Evolutionary conservation across 2,797 vertebrate species (phyloP).

Genomic region (Megaceryle alcyon): DNA sequence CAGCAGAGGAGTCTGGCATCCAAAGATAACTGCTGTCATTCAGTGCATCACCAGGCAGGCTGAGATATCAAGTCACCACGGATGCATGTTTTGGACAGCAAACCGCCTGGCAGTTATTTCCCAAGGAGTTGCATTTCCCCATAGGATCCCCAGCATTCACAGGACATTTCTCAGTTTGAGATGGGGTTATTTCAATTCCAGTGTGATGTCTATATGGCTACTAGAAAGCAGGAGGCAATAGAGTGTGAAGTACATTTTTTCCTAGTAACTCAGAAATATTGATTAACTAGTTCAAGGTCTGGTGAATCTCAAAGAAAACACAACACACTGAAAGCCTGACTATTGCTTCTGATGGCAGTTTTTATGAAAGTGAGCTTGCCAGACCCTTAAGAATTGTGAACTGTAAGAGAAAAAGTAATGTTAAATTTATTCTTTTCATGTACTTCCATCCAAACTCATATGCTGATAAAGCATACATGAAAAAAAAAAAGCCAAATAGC

Average conservation of each 20-base stretch:
- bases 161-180: background rate
- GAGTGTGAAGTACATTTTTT: background rate
- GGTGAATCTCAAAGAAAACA: background rate
- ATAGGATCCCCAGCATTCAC: background rate
- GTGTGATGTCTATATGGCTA: background rate
- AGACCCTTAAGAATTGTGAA: background rate
- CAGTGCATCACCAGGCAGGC: background rate
- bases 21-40: background rate
- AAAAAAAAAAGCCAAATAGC: background rate
- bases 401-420: background rate
- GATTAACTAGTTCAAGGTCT: background rate
- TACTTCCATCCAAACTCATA: background rate
- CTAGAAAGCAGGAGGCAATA: background rate
- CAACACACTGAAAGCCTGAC: background rate
- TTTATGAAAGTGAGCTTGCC: background rate
- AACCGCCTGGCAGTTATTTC: background rate
- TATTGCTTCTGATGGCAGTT: background rate
- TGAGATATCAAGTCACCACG: background rate
- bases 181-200: background rate
- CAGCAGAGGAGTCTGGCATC: background rate
- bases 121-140: background rate
- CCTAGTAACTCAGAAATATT: background rate
- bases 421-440: background rate
- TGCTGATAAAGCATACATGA: background rate
- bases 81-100: background rate